Base-by-base conservation (phyloP, 92 coral and sea anemone genomes). In the Siderastrea siderea region DNA sequence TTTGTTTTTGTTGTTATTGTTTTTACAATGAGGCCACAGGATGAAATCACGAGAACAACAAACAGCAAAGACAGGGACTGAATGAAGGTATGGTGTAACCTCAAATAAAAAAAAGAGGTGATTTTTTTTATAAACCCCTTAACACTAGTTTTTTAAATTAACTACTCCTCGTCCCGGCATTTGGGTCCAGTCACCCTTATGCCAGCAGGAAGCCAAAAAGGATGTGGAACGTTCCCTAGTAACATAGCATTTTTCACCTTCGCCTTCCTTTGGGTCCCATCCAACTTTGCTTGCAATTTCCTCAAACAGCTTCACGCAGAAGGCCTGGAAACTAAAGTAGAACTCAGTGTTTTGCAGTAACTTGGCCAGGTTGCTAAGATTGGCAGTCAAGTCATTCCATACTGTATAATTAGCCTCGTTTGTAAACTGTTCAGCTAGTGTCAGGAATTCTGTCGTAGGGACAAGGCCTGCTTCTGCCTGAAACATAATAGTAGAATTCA, bases 351-450 rank as follows among this genome's bases (percentile, higher is more conserved):
- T 91, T 89, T 97, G 99, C 46, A 97, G 58, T 9, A 95, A 81
- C 47, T 86, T 84, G 15, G 95, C 91, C 68, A 97, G 64, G 55
- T 85, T 74, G 73, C 95, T 94, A 19, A 97, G 86, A 88, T 95
- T 97, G 68, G 75, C 80, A 2, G 98, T 91, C 76, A 97, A 69
- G 81, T 97, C 99, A 76, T 88, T 97, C 99, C 99, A 97, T 16
- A 97, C 99, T 0, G 99, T 97, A 89, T 90, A 97, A 91, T 97
- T 95, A 1, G 93, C 84, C 75, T 97, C 99, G 57, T 85, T 94
- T 49, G 87, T 87, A 67, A 88, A 95, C 17, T 95, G 96, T 70
- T 95, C 97, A 6, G 93, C 97, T 16, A 96, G 90, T 73, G 92
- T 96, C 16, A 97, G 91, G 83, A 95, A 91, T 75, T 97, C 96